phyloP scores from a whole-genome alignment of 2,797 vertebrate genomes.

The Manis pentadactyla region DNA sequence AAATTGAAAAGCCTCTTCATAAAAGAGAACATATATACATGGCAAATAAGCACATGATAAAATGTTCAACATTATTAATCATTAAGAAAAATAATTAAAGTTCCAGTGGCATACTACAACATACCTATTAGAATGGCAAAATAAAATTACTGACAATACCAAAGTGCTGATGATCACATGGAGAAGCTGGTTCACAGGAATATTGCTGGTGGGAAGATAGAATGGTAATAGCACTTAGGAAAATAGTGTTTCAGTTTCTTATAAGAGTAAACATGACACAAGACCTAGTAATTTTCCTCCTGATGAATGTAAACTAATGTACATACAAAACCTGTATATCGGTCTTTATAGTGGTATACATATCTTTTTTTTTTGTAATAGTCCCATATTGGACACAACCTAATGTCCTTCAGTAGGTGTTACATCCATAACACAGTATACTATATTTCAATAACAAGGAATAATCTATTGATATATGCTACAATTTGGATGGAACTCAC shows the following conservation, averaged over 20 bases:
- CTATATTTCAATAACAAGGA: not conserved
- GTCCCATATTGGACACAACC: not conserved
- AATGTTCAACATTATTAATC: not conserved
- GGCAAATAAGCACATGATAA: not conserved
- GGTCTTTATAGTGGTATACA: not conserved
- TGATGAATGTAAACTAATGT: not conserved
- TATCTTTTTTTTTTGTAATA: not conserved
- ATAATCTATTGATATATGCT: not conserved
- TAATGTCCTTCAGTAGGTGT: not conserved
- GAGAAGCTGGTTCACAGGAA: not conserved
- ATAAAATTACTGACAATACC: not conserved
- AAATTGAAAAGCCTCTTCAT: not conserved
- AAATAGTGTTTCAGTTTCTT: not conserved
- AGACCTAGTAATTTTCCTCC: not conserved
- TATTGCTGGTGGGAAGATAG: not conserved
- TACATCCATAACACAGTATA: not conserved
- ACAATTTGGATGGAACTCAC: not conserved
- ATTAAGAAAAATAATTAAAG: not conserved
- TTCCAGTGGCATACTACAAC: not conserved
- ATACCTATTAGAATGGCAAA: not conserved
- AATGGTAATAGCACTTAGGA: not conserved
- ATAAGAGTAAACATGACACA: not conserved
- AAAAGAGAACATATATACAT: not conserved
- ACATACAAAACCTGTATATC: not conserved
- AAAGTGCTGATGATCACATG: not conserved